Base-by-base conservation (phyloP, 2,797 vertebrate genomes). In the Galagoides demidoff region DNA sequence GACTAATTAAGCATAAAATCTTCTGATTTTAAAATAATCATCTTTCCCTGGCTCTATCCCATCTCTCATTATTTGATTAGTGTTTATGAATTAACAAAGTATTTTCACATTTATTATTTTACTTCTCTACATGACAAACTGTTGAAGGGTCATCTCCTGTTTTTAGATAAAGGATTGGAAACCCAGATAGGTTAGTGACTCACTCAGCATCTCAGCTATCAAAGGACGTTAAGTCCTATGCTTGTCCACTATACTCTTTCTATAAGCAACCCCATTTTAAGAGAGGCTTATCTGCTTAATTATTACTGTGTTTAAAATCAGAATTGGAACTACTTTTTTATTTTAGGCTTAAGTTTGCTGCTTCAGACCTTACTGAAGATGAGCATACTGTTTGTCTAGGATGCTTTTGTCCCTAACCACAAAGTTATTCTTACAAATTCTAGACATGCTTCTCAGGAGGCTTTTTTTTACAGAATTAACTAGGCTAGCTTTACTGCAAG, bases 21-120 rank as follows among this genome's bases (percentile, higher is more conserved):
- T 91, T 84, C 91, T 91, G 49, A 78, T 94, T 90, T 83, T 66
- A 52, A 90, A 92, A n/a, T 68, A 90, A 82, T 92, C 31, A 55
- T 84, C 91, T 71, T 90, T 91, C 29, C 37, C 27, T 85, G 76
- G 52, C 39, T 23, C 31, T 68, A 20, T 90, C 14, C n/a, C 79
- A 34, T 37, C 37, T 88, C 52, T 94, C 23, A n/a, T 92, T 87
- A 74, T 90, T 68, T 89, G 83, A 94, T 91, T 91, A 86, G 74
- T 81, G 66, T 59, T 91, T 89, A 5, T 84, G 64, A 83, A 89
- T 93, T 90, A 66, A 52, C 29, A 90, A 71, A 86, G 37, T 84
- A 59, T 23, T 81, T 84, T 93, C 13, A 34, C 43, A 64, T 86
- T 90, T 19, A 73, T 4, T 82, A 45, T 92, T 94, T 93, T 78